Evolutionary conservation across 2,113 vertebrate genomes (phyloP), one percentile per base, ranked within the genome.

Genomic region (Proterorhinus semilunaris): DNA sequence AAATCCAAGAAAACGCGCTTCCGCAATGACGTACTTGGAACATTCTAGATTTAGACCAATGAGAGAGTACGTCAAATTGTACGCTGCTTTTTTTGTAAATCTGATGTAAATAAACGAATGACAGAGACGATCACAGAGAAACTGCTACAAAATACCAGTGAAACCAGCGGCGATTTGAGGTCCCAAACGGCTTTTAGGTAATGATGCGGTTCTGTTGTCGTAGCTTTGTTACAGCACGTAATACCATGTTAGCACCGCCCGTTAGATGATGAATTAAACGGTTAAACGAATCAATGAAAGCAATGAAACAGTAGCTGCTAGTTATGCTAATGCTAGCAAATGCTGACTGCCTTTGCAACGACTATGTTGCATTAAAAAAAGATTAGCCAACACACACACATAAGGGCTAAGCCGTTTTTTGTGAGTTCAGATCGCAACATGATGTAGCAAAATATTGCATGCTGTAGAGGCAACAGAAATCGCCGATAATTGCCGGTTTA

Each of bases 51-150:
- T 79, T 85, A n/a, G 82, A 89, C 93, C 92, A 92, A 93, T 93
- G 62, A 7, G 2, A 42, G 16, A 49, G 12, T 47, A 83, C 79
- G 78, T 78, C 48, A 61, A 15, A 16, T 27, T 16, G 8, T 64
- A 83, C 83, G 83, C 75, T 63, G 16, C 16, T 13, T 10, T 70
- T 71, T 69, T 74, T 69, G 68, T 74, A 75, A 71, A 77, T 74
- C 75, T 71, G 74, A 91, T 91, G 93, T 94, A 93, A 94, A 94
- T 93, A 93, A 86, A 92, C 87, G 83, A 86, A 85, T 90, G 88
- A 87, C 85, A 79, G 76, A 84, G 71, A 55, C 76, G 54, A 21
- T 64, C 55, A 65, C 58, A 70, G 66, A 74, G 67, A 67, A 76
- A 77, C 75, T 74, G 62, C 68, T 59, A 68, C 57, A 17, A 64